Evolutionary conservation across 2,113 vertebrate genomes (phyloP), one percentile per base, ranked within the genome.

Genomic region (Upupa epops): DNA sequence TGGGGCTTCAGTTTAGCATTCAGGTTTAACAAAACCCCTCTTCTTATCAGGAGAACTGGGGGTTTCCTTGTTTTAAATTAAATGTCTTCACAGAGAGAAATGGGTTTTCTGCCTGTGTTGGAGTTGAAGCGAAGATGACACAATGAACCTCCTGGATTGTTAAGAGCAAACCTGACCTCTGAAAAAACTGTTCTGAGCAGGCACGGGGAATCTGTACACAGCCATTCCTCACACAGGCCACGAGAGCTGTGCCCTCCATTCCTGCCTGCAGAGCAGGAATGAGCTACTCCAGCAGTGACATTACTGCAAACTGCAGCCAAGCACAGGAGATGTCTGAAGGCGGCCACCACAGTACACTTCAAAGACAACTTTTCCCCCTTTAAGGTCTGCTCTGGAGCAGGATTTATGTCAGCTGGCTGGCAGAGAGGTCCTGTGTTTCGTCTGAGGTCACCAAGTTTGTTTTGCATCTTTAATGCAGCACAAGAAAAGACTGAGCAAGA

Each of bases 61-160:
- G 73, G 72, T 89, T 91, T 94, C 83, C 83, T 93, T 87, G 42
- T 82, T 96, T 90, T 89, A 94, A 92, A 94, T 89, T 83, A 83
- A 45, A 66, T 80, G 89, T 91, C 48, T 89, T 90, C 74, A 86
- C 80, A 92, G 40, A 55, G 54, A 86, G 65, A 89, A 96, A 92
- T 79, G 13, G 88, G 78, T 76, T 96, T 93, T 83, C 80, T 78
- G 56, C 61, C 90, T 86, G 73, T 88, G 71, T 56, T 89, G 83
- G 86, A 73, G 79, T 22, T 34, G 4, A 91, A 93, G 85, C 73
- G 90, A 74, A 87, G 58, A 86, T 66, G 89, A 82, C 71, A 92
- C 93, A 96, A 96, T 58, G 78, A 91, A 89, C 85, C 83, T 42
- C 69, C 48, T 82, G 77, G 66, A 48, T 74, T 89, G 91, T 95